A percentile compares a stretch with the other conserved stretches of the same genome.
Conservation (phyloP, 2,113 vertebrate genomes). For the Hirundichthys speculiger region DNA sequence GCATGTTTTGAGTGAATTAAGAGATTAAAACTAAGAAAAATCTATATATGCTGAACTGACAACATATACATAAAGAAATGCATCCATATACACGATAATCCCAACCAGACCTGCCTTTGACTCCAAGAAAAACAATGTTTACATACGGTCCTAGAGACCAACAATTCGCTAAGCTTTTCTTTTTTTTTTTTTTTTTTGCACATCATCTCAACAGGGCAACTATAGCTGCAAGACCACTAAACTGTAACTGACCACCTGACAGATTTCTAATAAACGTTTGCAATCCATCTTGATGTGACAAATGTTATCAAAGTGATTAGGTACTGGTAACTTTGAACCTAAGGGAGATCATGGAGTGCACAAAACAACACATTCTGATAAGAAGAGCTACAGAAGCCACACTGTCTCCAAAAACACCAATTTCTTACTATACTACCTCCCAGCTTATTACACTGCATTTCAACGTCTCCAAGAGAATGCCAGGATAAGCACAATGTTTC, state of each 20-base stretch:
- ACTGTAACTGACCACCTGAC: slow-evolving; percentile 7
- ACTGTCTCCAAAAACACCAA: not conserved
- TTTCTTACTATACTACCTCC: not conserved
- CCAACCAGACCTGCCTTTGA: not conserved
- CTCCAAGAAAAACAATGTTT: not conserved
- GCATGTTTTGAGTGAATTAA: slow-evolving; percentile 16
- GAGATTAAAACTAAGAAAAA: slow-evolving; percentile 46
- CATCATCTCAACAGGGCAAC: slow-evolving; percentile 9
- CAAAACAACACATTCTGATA: no score
- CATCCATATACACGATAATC: slow-evolving; percentile 5
- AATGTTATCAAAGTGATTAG: no score
- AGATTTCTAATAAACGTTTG: slow-evolving; percentile 11
- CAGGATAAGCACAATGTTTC: slow-evolving; percentile 10
- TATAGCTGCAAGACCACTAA: slow-evolving; percentile 21
- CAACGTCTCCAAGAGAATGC: slow-evolving; percentile 5
- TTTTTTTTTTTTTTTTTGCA: not conserved
- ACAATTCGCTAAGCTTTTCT: not conserved
- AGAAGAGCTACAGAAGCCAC: no score
- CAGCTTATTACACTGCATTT: slow-evolving; percentile 30
- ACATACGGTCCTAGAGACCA: slow-evolving; percentile 11
- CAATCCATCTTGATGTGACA: slow-evolving; percentile 1
- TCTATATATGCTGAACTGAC: slow-evolving; percentile 44
- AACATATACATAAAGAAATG: slow-evolving; percentile 63
- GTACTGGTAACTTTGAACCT: no score
- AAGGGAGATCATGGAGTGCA: no score